Base-by-base conservation (phyloP, 2,113 vertebrate species). In the Jacana jacana region DNA sequence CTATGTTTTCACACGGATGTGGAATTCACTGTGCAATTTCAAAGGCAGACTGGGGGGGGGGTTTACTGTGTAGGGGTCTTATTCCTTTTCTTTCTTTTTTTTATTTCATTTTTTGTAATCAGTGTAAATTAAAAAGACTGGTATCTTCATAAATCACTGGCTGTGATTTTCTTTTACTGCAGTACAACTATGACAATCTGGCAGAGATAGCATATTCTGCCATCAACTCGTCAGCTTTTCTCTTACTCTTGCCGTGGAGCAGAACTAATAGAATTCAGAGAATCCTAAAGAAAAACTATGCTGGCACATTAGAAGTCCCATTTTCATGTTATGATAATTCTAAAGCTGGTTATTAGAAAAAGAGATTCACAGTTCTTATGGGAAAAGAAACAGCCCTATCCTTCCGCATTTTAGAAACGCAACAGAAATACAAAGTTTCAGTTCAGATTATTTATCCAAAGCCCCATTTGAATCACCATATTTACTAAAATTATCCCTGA, bases 251-350 rank as follows among this genome's bases (percentile, higher is more conserved):
- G 42, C 20, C 37, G 37, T 44, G 72, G 61, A 87, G 68, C 28
- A 80, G 44, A 96, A 94, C 44, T 80, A 96, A 91, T 44, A 91
- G 55, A 89, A 81, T 85, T 55, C 16, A 11, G 37, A 95, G 40
- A 76, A 91, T 89, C 28, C 25, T 71, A 58, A 46, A 39, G 31
- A 94, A 93, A 89, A 92, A 3, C 18, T 64, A 52, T 64, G 24
- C 33, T 69, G 58, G 49, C 49, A 93, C 28, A 82, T 87, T 58
- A 85, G 37, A 81, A 90, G 39, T 49, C 22, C 51, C 25, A 73
- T 86, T 95, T 91, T 78, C 93, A 23, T 86, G 52, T 54, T 88
- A 72, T 72, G 88, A 51, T 55, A 80, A 76, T 86, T 94, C 63
- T 77, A 51, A 71, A 93, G 54, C 31, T 71, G 64, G 54, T 52